Evolutionary conservation across 2,888 invertebrate species (phyloP), one percentile per base, ranked within the genome.

Genomic region (Disparrhopalites patrizii): DNA sequence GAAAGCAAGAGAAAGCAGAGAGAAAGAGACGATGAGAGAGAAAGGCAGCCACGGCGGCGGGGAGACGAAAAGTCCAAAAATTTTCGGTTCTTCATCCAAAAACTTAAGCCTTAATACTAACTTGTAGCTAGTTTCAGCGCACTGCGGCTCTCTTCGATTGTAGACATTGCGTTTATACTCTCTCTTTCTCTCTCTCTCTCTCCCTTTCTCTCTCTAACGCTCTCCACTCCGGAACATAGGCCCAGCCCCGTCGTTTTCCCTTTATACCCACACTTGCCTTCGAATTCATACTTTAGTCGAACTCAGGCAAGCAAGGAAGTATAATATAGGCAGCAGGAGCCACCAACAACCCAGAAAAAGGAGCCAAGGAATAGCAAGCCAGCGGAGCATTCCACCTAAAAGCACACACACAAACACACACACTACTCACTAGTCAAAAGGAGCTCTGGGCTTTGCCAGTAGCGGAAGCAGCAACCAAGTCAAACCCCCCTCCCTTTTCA

Each of bases 231-330:
- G 64, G 56, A 55, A 62, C 62, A 62, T 62, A 62, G 62, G 57
- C 64, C 64, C 64, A 64, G 47, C 64, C 64, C 64, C 64, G 64
- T 64, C 64, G 64, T 56, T 64, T 62, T 62, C 43, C 47, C 64
- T 64, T 64, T 31, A 47, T 47, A 47, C 47, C 47, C 20, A 10
- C 47, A 47, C 47, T 47, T 56, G 56, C 62, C 64, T 64, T 64
- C 56, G 56, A 50, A 36, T 25, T 38, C 33, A 25, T 20, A 15
- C 25, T 25, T 47, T 47, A 47, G 47, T 47, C 47, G 47, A 47
- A 47, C 47, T 10, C 23, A 23, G 25, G 47, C 20, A 20, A 47
- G 47, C 47, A 47, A 47, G 47, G 47, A 47, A 47, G 47, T 25
- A 25, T 20, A 47, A 47, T 47, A 20, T 23, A 47, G 47, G 20